These are phyloP conservation scores for Proterorhinus semilunaris DNA, from an alignment of 2,113 vertebrate species.

Conservation along the genomic window DNA sequence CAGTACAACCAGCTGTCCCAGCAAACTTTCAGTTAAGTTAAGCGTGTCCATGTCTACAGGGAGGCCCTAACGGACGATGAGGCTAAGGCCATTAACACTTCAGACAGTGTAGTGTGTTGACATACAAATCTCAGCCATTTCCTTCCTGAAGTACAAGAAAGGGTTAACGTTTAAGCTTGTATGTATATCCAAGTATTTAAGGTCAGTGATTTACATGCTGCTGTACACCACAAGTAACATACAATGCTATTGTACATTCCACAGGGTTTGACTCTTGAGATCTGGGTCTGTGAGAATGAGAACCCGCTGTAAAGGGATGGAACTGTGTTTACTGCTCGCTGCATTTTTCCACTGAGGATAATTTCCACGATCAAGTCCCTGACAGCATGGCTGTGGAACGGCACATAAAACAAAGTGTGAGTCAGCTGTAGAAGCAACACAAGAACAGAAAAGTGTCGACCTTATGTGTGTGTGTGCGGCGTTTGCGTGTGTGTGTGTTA, in stretches of 20 bases:
- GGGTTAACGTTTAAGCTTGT: background rate
- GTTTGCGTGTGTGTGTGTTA: conserved; percentile 5
- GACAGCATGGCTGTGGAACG: conserved; percentile 45
- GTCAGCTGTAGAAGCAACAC: conserved; percentile 51
- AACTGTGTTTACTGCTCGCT: conserved; percentile 40
- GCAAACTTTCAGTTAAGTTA: conserved; percentile 16
- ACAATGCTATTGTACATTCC: no score
- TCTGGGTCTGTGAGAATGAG: no score
- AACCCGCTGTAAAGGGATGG: conserved; percentile 53
- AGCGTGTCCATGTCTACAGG: conserved; percentile 19
- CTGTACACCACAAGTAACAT: no score
- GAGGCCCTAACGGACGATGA: conserved; percentile 17
- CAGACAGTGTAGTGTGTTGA: conserved; percentile 22
- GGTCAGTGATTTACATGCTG: background rate
- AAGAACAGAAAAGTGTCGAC: conserved; percentile 16
- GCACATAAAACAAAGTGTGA: conserved; percentile 55
- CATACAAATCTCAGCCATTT: conserved; percentile 1
- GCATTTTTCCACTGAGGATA: conserved; percentile 58
- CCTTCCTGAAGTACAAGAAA: conserved; percentile 3
- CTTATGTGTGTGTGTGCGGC: background rate
- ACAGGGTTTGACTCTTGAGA: no score
- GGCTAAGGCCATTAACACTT: conserved; percentile 40
- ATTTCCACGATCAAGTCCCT: conserved; percentile 58
- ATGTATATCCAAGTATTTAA: background rate
- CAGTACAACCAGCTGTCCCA: background rate